Percentiles rank a stretch among this genome's conserved stretches.
Evolutionary conservation across 2,888 invertebrate species (phyloP).

Genomic region (Zhengitettix transpicula): DNA sequence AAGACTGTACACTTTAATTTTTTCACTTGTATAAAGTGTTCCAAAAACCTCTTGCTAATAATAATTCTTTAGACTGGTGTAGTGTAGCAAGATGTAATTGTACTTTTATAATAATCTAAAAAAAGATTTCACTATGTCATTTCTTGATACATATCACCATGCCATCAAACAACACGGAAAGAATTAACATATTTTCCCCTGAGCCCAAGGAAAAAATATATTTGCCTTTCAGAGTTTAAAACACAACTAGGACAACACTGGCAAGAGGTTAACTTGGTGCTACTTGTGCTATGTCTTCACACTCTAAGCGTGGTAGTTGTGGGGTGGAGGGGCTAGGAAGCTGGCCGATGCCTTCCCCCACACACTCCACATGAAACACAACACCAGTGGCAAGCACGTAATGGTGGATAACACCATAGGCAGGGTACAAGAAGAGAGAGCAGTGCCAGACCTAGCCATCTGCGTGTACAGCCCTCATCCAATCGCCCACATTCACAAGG

Average conservation of each 20-base stretch:
- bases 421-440: constrained; percentile 82
- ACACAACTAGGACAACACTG: no score
- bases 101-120: no score
- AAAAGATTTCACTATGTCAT: no score
- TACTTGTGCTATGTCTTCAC: no score
- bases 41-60: not conserved
- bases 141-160: no score
- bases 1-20: not conserved
- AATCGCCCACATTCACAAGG: constrained; percentile 55
- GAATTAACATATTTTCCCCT: no score
- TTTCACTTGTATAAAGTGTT: not conserved
- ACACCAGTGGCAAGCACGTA: constrained; percentile 69
- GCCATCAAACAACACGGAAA: no score
- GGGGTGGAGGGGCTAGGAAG: constrained; percentile 13
- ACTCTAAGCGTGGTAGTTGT: not conserved
- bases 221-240: no score
- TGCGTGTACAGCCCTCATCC: constrained; percentile 54
- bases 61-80: not conserved
- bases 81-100: no score
- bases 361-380: constrained; percentile 66
- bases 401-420: constrained; percentile 82
- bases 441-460: constrained; percentile 75
- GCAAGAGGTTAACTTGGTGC: no score
- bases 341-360: constrained; percentile 54
- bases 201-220: no score